Evolutionary conservation across 2,113 vertebrate species (phyloP), one percentile per base, ranked within the genome.

Genomic region (Corvus cornix): DNA sequence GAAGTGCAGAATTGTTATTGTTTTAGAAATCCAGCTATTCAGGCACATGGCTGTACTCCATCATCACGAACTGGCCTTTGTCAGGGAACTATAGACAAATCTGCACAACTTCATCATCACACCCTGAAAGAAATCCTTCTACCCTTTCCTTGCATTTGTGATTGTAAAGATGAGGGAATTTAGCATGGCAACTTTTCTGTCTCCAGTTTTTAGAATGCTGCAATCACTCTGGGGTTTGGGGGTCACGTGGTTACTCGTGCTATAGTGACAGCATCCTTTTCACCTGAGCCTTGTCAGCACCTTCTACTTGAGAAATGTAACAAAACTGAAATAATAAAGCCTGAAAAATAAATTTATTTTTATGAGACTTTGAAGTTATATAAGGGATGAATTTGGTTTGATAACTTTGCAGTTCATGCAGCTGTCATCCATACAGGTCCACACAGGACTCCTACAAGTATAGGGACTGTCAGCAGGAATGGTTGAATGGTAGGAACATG

Each of bases 141-240:
- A 33, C 22, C 31, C 10, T 86, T 51, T 69, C 26, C 21, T 39
- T 69, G 31, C 19, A 31, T 74, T 67, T 84, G 37, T 3, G 4
- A 60, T 64, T 16, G 7, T 39, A 52, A n/a, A 85, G 49, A 58
- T 44, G 3, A 68, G 46, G 16, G 44, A 37, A 56, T 70, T 60
- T 33, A 74, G 59, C 1, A 2, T 8, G 53, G 62, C 28, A 82
- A 16, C 18, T 91, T 78, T 81, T 62, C 49, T 52, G 18, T n/a
- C 59, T 66, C 35, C 5, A 22, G 31, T 51, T 39, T 64, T 84
- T 9, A 82, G 69, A 89, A 72, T 0, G 2, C 31, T 89, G 48
- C 0, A 0, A 35, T 75, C 1, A 2, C 31, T 75, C 35, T 60
- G 27, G 11, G 30, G 26, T 84, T 84, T 59, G 56, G 70, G 82